phyloP scores from a whole-genome alignment of 2,888 invertebrate species.

The Salticus scenicus region DNA sequence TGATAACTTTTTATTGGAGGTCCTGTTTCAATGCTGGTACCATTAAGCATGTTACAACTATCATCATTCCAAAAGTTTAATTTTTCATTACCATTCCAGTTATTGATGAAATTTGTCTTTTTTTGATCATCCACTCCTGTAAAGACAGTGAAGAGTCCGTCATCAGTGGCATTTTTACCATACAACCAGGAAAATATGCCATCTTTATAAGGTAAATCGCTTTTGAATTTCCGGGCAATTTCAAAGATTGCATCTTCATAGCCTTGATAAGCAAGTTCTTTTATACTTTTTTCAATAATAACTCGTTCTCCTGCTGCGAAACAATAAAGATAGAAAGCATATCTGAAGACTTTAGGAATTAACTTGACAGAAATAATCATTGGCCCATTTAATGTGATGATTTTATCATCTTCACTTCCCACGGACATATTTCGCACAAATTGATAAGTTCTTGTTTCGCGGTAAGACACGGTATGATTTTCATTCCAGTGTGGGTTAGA shows the following conservation, averaged over 20 bases:
- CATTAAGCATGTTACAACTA: constrained; percentile 51
- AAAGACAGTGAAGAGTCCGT: constrained; percentile 69
- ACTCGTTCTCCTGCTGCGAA: constrained; percentile 31
- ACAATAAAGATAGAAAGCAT: not conserved
- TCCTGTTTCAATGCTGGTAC: constrained; percentile 48
- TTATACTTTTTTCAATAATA: constrained; percentile 37
- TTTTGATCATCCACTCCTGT: constrained; percentile 60
- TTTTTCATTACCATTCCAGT: constrained; percentile 50
- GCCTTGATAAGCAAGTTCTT: constrained; percentile 67
- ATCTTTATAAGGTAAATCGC: constrained; percentile 42
- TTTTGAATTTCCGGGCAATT: constrained; percentile 24
- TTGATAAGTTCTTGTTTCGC: constrained; percentile 72
- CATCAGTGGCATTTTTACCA: constrained; percentile 69
- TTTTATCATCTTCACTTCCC: constrained; percentile 72
- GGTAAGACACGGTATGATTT: constrained; percentile 74
- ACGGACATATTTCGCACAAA: constrained; percentile 72
- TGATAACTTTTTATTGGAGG: constrained; percentile 31
- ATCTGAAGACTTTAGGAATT: not conserved
- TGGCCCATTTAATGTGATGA: constrained; percentile 73
- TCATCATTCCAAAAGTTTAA: constrained; percentile 49
- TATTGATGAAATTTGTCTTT: constrained; percentile 48
- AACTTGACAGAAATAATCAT: constrained; percentile 59
- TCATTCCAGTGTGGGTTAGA: constrained; percentile 73
- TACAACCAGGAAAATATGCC: constrained; percentile 60
- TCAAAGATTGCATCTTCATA: constrained; percentile 53